Conservation (phyloP, 35 echinoderm and acorn worm genomes). For the Hemicentrotus pulcherrimus region DNA sequence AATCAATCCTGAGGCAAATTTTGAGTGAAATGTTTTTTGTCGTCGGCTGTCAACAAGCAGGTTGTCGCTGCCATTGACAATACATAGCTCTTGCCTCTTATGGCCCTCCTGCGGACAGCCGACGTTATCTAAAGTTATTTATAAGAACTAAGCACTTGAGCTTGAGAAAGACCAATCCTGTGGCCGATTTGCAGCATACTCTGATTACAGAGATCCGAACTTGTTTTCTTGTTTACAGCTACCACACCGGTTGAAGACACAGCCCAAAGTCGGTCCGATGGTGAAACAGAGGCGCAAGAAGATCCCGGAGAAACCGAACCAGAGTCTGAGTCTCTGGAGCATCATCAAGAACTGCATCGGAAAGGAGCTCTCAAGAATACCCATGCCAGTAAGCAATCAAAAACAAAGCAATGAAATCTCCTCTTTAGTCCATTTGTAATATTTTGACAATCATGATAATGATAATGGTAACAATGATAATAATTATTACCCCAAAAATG, state of each 20-base stretch:
- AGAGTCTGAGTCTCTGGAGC: slow-evolving; percentile 93
- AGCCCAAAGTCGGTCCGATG: slow-evolving; percentile 54
- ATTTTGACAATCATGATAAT: background rate
- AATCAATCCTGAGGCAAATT: background rate
- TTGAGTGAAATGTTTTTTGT: too few relatives aligned
- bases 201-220: too few relatives aligned
- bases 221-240: slow-evolving; percentile 40
- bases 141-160: too few relatives aligned
- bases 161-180: too few relatives aligned
- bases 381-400: slow-evolving; percentile 86
- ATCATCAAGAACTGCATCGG: slow-evolving; percentile 99
- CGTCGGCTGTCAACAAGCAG: too few relatives aligned
- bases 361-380: slow-evolving; percentile 94
- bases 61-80: too few relatives aligned
- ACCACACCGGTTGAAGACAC: slow-evolving; percentile 59
- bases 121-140: too few relatives aligned
- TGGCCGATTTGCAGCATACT: too few relatives aligned
- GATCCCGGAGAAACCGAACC: slow-evolving; percentile 79
- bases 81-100: too few relatives aligned
- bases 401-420: too few relatives aligned
- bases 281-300: slow-evolving; percentile 68
- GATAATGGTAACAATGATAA: background rate
- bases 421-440: too few relatives aligned
- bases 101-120: too few relatives aligned
- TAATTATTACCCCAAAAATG: background rate